These are phyloP conservation scores for Drosophila fuyamai DNA, from an alignment of 1,140 invertebrate genomes.

Conservation along the genomic window DNA sequence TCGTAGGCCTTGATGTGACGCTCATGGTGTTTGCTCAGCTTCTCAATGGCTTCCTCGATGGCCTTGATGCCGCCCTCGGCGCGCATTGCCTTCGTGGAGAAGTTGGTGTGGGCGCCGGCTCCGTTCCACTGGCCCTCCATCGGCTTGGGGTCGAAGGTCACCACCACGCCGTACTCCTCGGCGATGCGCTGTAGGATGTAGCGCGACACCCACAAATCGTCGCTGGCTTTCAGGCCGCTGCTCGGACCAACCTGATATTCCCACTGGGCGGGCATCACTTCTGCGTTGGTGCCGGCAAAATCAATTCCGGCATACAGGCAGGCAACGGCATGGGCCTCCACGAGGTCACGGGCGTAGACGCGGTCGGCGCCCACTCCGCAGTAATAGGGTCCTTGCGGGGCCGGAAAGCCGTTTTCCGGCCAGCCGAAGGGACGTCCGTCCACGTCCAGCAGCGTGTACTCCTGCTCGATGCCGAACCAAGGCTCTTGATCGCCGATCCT, in stretches of 20 bases:
- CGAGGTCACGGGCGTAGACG: conserved; percentile 96
- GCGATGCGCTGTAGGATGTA: conserved; percentile 92
- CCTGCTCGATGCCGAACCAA: conserved; percentile 97
- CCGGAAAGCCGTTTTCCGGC: conserved; percentile 96
- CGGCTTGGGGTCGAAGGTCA: conserved; percentile 93
- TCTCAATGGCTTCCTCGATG: conserved; percentile 92
- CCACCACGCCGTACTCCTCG: conserved; percentile 95
- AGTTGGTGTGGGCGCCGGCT: conserved; percentile 92
- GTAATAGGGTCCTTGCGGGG: conserved; percentile 95
- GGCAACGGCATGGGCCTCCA: conserved; percentile 92
- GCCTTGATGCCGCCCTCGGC: conserved; percentile 90
- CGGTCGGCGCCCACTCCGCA: conserved; percentile 98
- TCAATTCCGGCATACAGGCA: conserved; percentile 96
- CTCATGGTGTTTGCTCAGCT: conserved; percentile 91
- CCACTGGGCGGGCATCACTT: conserved; percentile 95
- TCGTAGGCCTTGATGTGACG: conserved; percentile 96
- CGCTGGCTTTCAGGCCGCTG: conserved; percentile 92
- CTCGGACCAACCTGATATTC: conserved; percentile 89
- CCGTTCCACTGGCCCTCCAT: conserved; percentile 96
- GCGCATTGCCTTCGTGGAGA: conserved; percentile 94
- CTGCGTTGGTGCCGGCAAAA: conserved; percentile 95
- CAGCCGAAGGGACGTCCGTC: conserved; percentile 96
- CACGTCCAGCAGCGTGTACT: conserved; percentile 95
- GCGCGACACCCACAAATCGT: conserved; percentile 94
- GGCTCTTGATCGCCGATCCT: conserved; percentile 87